Evolutionary conservation across 2,797 vertebrate species (phyloP).

Genomic region (Poecile montanus): DNA sequence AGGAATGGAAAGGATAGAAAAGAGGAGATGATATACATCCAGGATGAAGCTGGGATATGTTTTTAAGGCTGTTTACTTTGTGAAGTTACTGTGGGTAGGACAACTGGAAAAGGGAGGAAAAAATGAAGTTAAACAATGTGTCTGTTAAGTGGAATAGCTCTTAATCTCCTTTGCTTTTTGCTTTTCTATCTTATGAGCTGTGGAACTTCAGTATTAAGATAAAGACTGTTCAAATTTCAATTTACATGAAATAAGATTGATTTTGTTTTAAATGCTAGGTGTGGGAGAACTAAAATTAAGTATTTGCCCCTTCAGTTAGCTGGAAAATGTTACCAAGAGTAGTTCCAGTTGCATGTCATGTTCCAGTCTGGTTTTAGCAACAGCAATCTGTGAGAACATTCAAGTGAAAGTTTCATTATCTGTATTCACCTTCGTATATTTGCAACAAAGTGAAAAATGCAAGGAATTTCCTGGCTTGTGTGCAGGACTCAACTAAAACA

Average conservation of each 20-base stretch:
- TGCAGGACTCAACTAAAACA: slow-evolving; percentile 1
- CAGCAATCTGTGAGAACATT: not conserved
- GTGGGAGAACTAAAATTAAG: not conserved
- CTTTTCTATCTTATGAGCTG: not conserved
- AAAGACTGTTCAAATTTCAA: not conserved
- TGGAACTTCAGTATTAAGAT: not conserved
- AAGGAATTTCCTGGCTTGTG: slow-evolving; percentile 63
- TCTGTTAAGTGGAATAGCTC: not conserved
- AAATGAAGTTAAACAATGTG: not conserved
- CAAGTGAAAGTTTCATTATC: slow-evolving; percentile 6
- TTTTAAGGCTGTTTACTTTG: not conserved
- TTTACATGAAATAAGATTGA: slow-evolving; percentile 29
- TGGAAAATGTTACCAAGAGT: not conserved
- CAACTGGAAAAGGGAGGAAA: not conserved
- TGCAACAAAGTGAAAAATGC: slow-evolving; percentile 59
- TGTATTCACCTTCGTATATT: slow-evolving; percentile 43
- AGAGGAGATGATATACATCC: not conserved
- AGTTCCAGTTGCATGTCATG: not conserved
- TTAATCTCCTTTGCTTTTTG: not conserved
- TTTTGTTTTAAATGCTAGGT: slow-evolving; percentile 1
- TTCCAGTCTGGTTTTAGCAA: not conserved
- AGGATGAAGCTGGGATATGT: not conserved
- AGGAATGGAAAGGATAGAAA: not conserved
- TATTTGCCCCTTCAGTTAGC: not conserved
- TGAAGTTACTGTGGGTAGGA: not conserved